phyloP scores from a whole-genome alignment of 2,888 invertebrate species.

The Tolmerus cingulatus region DNA sequence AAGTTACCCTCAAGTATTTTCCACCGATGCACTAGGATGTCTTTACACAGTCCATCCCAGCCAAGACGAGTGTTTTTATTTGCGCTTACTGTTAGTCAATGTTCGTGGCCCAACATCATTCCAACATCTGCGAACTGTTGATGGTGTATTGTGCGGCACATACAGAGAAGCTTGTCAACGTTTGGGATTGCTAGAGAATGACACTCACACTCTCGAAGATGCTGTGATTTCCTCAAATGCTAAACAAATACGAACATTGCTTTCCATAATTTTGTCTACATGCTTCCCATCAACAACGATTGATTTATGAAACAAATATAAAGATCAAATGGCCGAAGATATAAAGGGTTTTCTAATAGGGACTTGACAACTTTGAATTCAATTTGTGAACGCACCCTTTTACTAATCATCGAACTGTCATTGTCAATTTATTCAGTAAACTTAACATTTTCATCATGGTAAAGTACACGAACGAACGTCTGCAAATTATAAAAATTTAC shows the following conservation, averaged over 20 bases:
- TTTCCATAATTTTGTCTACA: conserved; percentile 52
- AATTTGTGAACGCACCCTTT: too few relatives aligned
- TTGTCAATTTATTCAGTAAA: too few relatives aligned
- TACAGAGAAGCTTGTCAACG: conserved; percentile 32
- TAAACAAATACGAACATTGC: conserved; percentile 51
- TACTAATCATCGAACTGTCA: too few relatives aligned
- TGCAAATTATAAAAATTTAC: too few relatives aligned
- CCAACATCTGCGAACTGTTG: neutral
- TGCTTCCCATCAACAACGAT: conserved; percentile 53
- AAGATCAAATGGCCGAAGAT: conserved; percentile 51
- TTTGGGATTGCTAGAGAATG: conserved; percentile 24
- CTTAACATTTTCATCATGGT: too few relatives aligned
- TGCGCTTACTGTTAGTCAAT: too few relatives aligned
- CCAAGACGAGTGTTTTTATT: neutral
- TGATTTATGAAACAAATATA: conserved; percentile 45
- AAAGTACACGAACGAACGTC: too few relatives aligned
- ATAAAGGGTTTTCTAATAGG: too few relatives aligned
- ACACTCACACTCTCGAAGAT: conserved; percentile 48
- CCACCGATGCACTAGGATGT: neutral
- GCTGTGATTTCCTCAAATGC: conserved; percentile 45
- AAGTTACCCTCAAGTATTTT: neutral
- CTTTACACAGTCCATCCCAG: conserved; percentile 1
- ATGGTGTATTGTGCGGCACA: conserved; percentile 4
- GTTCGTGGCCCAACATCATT: neutral
- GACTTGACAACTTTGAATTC: too few relatives aligned